Base-by-base conservation (phyloP, 2,888 invertebrate genomes). In the Rosalia funebris region DNA sequence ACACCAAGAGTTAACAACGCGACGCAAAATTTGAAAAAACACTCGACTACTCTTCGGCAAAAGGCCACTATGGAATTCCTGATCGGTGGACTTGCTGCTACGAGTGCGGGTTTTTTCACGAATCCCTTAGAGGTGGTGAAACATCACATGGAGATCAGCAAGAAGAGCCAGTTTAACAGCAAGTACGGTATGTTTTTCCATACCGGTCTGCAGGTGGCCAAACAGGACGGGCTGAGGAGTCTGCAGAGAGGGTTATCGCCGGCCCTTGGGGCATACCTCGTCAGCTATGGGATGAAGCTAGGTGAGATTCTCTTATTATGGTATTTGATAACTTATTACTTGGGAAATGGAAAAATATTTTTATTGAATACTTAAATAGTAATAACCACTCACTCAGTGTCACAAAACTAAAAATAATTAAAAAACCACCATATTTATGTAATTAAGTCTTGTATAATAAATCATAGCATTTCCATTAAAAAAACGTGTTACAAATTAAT, bases 111-210 rank as follows among this genome's bases (percentile, higher is more conserved):
- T 41, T 25, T 69, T 46, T 57, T 69, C 54, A 69, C 69, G 11
- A 69, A 69, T 39, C 68, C 68, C 41, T 48, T 68, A 52, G 68
- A 66, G 52, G 68, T 68, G 10, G 63, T 66, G 31, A 69, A 69
- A 54, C 69, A 69, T 48, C 69, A 69, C 44, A 67, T 69, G 69
- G 69, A 69, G 25, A 20, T 69, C 36, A 66, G 56, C 54, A 67
- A 67, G 41, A 71, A 68, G 47, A 58, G 60, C 41, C 65, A 67
- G 48, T 39, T 57, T 7, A 64, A 55, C 44, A 54, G 55, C 54
- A 57, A 60, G 12, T 63, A 63, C 39, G 47, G 55, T 14, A 41
- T 39, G 10, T 63, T 67, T 44, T 57, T 69, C n/a, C 48, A 63
- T 39, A 50, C 60, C 1, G 69, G 69, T 3, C 58, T 60, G 12